These are phyloP conservation scores for Dendroctonus valens DNA, from an alignment of 1,140 invertebrate genomes.

Conservation along the genomic window DNA sequence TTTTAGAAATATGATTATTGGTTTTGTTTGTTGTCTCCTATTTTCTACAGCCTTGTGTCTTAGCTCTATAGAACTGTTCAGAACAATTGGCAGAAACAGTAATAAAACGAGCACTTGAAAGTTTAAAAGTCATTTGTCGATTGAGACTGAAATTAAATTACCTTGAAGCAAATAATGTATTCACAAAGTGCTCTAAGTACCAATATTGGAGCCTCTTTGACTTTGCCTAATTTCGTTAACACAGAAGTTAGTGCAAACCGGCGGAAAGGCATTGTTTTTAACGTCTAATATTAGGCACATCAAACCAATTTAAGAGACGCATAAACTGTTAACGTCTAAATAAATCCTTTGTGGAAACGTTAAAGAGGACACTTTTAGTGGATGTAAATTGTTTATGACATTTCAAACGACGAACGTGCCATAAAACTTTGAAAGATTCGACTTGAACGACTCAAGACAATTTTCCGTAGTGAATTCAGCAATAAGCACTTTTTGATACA, in stretches of 20 bases:
- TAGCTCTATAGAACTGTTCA: background rate
- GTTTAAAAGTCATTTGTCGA: background rate
- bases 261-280: constrained; percentile 16
- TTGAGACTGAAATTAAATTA: background rate
- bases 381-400: constrained; percentile 23
- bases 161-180: background rate
- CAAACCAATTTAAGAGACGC: constrained; percentile 15
- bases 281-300: constrained; percentile 7
- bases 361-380: constrained; percentile 8
- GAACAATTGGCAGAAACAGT: background rate
- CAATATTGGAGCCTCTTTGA: constrained; percentile 7
- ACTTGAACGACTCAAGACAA: constrained; percentile 6
- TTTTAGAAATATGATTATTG: constrained; percentile 14
- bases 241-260: constrained; percentile 10
- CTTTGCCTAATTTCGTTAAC: constrained; percentile 15
- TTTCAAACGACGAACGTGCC: constrained; percentile 10
- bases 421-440: constrained; percentile 16
- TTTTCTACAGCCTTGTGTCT: background rate
- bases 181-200: constrained; percentile 8
- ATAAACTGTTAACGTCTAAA: constrained; percentile 19
- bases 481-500: background rate
- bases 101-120: no score
- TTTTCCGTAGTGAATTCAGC: background rate
- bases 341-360: constrained; percentile 14
- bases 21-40: constrained; percentile 8